A percentile compares a stretch with the other conserved stretches of the same genome.
These are phyloP conservation scores for Cataglyphis altisquamis DNA, from an alignment of 2,888 invertebrate species.

Conservation along the genomic window DNA sequence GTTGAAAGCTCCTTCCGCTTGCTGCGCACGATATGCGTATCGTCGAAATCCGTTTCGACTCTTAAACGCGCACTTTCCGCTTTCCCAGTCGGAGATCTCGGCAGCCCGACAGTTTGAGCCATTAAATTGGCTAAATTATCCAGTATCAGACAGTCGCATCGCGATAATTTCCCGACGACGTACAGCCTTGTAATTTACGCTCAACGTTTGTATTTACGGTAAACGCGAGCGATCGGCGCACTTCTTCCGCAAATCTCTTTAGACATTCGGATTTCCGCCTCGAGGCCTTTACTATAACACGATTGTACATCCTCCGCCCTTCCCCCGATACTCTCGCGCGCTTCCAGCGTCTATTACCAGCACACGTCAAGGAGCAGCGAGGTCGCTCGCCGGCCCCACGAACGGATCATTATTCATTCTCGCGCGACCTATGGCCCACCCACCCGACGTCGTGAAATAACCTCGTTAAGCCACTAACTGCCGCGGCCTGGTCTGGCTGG, in stretches of 20 bases:
- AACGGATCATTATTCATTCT: conserved; percentile 84
- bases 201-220: conserved; percentile 19
- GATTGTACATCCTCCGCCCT: conserved; percentile 7
- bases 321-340: conserved; percentile 22
- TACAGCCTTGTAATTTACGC: conserved; percentile 13
- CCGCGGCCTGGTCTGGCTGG: conserved; percentile 62
- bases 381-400: conserved; percentile 71
- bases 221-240: not conserved
- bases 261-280: conserved; percentile 43
- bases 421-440: conserved; percentile 78
- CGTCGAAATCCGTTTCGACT: not conserved
- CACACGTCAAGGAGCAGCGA: conserved; percentile 58
- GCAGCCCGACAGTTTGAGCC: not conserved
- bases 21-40: not conserved
- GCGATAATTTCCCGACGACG: conserved; percentile 6
- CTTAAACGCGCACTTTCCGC: not conserved
- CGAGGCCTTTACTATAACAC: not conserved
- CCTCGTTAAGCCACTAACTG: conserved; percentile 79
- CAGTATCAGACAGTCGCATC: not conserved
- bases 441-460: conserved; percentile 77
- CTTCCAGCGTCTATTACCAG: conserved; percentile 63
- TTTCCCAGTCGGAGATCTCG: conserved; percentile 8
- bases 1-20: not conserved
- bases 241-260: conserved; percentile 37
- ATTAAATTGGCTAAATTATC: conserved; percentile 26